These are phyloP conservation scores for Ophion obscuratus DNA, from an alignment of 2,888 invertebrate genomes.

Conservation along the genomic window DNA sequence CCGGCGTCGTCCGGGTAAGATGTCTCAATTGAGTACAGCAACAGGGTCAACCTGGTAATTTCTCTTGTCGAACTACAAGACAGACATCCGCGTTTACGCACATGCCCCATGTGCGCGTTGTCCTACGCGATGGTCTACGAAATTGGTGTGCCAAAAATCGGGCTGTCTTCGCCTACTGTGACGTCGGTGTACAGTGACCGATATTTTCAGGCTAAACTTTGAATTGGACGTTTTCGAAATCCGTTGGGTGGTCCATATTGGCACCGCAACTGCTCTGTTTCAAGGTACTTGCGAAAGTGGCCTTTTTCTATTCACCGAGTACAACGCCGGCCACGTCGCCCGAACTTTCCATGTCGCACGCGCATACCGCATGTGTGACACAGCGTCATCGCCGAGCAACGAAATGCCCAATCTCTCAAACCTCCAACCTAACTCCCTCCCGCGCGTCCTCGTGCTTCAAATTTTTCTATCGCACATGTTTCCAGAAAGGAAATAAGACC, in stretches of 20 bases:
- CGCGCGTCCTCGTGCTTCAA: background rate
- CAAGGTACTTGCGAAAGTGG: slow-evolving; percentile 33
- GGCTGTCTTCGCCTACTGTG: background rate
- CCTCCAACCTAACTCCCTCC: background rate
- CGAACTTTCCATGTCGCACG: slow-evolving; percentile 70
- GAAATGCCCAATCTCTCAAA: background rate
- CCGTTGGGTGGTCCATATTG: slow-evolving; percentile 26
- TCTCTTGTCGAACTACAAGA: background rate
- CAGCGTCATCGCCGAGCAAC: background rate
- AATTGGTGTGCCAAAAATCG: background rate
- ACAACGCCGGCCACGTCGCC: slow-evolving; percentile 38
- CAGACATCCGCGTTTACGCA: background rate
- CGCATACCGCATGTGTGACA: background rate
- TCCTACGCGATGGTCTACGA: background rate
- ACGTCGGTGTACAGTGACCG: background rate
- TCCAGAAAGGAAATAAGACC: background rate
- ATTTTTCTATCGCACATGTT: background rate
- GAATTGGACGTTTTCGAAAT: background rate
- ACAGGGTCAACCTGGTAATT: background rate
- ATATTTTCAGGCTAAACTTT: background rate
- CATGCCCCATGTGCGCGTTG: background rate
- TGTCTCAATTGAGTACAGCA: background rate
- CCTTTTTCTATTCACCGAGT: slow-evolving; percentile 53
- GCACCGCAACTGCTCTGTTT: slow-evolving; percentile 23
- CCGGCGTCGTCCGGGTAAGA: background rate